Conservation (phyloP, 2,113 vertebrate genomes). For the Boulengeromyrus knoepffleri region DNA sequence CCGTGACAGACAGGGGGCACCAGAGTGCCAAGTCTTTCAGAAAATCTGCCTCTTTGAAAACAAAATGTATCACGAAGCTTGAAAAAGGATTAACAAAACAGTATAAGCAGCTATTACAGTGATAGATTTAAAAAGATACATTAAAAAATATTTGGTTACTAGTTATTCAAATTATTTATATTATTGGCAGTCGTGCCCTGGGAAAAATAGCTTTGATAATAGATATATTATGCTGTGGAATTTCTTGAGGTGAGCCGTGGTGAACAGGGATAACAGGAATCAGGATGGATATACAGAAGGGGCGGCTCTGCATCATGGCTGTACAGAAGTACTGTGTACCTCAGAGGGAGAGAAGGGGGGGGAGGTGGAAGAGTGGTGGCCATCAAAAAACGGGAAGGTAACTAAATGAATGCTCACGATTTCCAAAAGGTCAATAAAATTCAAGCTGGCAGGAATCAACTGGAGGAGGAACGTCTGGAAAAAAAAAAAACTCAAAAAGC, state of each 20-base stretch:
- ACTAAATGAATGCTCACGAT: background rate
- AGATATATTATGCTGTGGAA: background rate
- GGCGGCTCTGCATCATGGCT: background rate
- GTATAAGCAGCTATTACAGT: background rate
- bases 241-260: background rate
- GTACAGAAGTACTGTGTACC: background rate
- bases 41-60: background rate
- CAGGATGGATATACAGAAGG: background rate
- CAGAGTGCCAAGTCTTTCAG: background rate
- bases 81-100: background rate
- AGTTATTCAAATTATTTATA: background rate
- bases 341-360: background rate
- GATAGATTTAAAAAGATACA: background rate
- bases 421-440: conserved; percentile 56
- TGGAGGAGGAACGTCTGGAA: conserved; percentile 42
- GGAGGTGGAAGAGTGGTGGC: background rate
- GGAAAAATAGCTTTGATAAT: background rate
- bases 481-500: conserved; percentile 29
- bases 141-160: background rate
- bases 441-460: conserved; percentile 53
- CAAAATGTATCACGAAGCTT: background rate
- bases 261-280: background rate
- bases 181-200: background rate
- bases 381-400: background rate
- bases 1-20: background rate